Percentiles rank a stretch among this genome's conserved stretches.
Evolutionary conservation across 1,140 invertebrate genomes (phyloP).

Genomic region (Leptinotarsa lineolata): DNA sequence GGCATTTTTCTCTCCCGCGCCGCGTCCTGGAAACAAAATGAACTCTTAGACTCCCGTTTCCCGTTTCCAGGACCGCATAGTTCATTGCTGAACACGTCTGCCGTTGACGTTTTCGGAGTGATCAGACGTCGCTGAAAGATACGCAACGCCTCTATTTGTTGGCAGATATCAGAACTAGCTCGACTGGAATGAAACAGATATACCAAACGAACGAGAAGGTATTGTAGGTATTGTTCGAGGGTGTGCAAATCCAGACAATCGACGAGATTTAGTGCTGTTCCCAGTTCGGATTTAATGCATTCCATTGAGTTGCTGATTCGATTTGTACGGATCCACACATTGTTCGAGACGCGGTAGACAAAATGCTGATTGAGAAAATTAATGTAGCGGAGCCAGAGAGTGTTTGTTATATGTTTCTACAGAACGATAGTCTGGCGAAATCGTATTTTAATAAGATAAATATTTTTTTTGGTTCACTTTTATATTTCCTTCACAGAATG

Average conservation of each 20-base stretch:
- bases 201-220: background rate
- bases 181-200: slow-evolving; percentile 13
- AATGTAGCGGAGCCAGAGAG: too few species aligned
- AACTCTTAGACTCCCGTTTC: background rate
- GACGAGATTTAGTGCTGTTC: background rate
- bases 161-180: slow-evolving; percentile 13
- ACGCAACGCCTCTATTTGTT: background rate
- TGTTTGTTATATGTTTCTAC: too few species aligned
- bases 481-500: too few species aligned
- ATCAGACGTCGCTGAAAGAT: slow-evolving; percentile 5
- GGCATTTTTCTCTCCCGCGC: background rate
- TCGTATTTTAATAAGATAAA: too few species aligned
- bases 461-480: too few species aligned
- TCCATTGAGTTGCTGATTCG: background rate
- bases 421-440: too few species aligned
- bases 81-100: slow-evolving; percentile 6
- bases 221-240: background rate
- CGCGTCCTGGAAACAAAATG: background rate
- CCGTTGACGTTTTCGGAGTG: slow-evolving; percentile 13
- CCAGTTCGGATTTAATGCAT: background rate
- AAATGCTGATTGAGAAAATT: too few species aligned
- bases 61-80: background rate
- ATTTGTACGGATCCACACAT: too few species aligned
- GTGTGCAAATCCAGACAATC: background rate
- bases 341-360: too few species aligned